These are phyloP conservation scores for Staurois parvus DNA, from an alignment of 2,797 vertebrate genomes.

Conservation along the genomic window DNA sequence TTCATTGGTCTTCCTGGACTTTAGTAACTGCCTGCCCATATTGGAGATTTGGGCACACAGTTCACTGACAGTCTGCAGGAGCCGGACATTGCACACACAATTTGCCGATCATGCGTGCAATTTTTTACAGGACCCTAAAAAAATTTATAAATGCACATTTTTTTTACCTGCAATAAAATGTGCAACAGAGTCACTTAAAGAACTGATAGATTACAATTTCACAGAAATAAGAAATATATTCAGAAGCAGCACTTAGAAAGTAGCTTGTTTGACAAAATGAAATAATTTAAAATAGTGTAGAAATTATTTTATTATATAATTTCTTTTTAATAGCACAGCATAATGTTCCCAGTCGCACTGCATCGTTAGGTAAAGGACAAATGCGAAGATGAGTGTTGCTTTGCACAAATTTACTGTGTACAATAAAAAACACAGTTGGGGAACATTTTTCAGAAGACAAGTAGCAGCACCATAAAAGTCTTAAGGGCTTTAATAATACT, in stretches of 20 bases:
- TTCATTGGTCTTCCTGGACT: no score
- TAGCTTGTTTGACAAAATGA: background rate
- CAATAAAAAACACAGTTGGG: conserved; percentile 38
- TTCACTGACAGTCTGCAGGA: no score
- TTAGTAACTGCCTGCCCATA: no score
- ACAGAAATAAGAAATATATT: no score
- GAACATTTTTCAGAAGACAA: conserved; percentile 33
- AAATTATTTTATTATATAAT: conserved; percentile 16
- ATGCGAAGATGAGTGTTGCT: conserved; percentile 15
- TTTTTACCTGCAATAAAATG: no score
- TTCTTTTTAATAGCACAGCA: conserved; percentile 10
- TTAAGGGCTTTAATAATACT: conserved; percentile 43
- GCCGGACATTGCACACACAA: no score
- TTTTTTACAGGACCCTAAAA: no score
- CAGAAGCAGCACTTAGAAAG: background rate
- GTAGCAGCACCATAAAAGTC: conserved; percentile 30
- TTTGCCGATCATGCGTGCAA: no score
- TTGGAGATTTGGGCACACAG: no score
- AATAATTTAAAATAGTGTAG: background rate
- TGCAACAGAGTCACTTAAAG: no score
- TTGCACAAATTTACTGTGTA: conserved; percentile 23
- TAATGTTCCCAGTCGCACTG: conserved; percentile 7
- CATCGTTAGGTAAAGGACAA: background rate
- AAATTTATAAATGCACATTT: no score
- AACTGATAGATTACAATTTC: no score